Percentiles rank a stretch among this genome's conserved stretches.
phyloP scores from a whole-genome alignment of 2,888 invertebrate species.

The Drosophila diplacantha region DNA sequence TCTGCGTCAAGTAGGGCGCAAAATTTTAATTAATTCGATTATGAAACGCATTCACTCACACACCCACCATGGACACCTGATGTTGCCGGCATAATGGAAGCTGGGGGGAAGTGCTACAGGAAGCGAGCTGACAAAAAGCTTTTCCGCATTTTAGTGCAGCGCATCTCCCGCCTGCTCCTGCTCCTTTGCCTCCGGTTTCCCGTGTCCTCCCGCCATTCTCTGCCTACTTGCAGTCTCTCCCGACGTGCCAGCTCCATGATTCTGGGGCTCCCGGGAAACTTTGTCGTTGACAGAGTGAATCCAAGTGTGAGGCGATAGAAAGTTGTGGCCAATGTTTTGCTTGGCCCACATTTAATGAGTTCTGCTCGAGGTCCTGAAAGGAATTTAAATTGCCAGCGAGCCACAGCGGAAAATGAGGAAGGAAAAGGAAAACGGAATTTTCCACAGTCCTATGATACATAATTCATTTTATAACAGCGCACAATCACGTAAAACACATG shows the following conservation, averaged over 20 bases:
- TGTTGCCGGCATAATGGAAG: constrained; percentile 1
- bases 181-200: constrained; percentile 5
- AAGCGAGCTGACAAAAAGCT: constrained; percentile 56
- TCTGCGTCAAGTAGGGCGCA: constrained; percentile 48
- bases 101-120: constrained; percentile 13
- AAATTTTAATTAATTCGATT: constrained; percentile 71
- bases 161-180: constrained; percentile 17
- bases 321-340: constrained; percentile 35
- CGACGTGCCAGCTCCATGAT: constrained; percentile 1
- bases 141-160: constrained; percentile 50
- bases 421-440: neutral
- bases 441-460: constrained; percentile 1
- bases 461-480: constrained; percentile 9
- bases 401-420: constrained; percentile 1
- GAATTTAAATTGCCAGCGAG: constrained; percentile 22
- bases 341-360: constrained; percentile 56
- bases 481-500: constrained; percentile 1
- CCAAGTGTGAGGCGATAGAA: constrained; percentile 35
- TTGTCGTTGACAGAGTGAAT: constrained; percentile 30
- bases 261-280: constrained; percentile 9
- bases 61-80: constrained; percentile 15
- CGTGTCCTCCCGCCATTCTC: neutral
- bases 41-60: constrained; percentile 58
- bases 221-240: neutral
- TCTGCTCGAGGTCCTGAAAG: constrained; percentile 10